A percentile compares a stretch with the other conserved stretches of the same genome.
Evolutionary conservation across 64 coral and sea anemone genomes (phyloP).

Genomic region (Cladopsammia gracilis): DNA sequence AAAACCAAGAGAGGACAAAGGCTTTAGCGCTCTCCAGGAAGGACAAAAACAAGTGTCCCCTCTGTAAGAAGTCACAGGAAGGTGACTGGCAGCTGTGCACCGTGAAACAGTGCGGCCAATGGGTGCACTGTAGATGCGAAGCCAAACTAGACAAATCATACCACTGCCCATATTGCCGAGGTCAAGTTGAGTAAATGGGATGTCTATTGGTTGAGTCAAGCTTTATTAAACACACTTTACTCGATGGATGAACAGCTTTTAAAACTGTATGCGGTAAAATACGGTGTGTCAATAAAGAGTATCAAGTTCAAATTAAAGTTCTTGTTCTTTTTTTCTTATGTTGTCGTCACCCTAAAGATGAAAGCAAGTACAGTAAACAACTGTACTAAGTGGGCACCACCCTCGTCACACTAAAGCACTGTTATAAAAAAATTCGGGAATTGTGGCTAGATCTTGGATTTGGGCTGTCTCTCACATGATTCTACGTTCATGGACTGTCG

Average conservation of each 20-base stretch:
- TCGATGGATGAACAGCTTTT: neutral
- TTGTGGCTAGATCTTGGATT: neutral
- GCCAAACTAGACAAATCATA: neutral
- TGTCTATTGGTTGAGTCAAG: neutral
- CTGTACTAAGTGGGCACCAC: neutral
- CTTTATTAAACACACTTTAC: neutral
- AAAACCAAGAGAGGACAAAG: neutral
- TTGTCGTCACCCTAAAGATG: neutral
- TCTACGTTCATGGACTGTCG: neutral
- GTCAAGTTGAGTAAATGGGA: neutral
- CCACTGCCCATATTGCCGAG: neutral
- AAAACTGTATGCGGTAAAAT: neutral
- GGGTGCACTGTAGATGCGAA: neutral
- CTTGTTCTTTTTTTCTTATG: neutral
- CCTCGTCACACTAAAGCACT: neutral
- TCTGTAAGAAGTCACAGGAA: neutral
- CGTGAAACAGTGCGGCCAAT: neutral
- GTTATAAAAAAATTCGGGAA: neutral
- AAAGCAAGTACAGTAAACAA: too few relatives aligned
- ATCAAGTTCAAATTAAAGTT: slow-evolving; percentile 20
- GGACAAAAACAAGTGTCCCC: neutral
- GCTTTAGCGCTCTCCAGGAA: neutral
- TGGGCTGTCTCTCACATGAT: neutral
- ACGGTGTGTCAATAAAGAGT: neutral
- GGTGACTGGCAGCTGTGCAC: neutral